Percentiles rank a stretch among this genome's conserved stretches.
Conservation (phyloP, 2,888 invertebrate genomes). For the Lottia gigantea region DNA sequence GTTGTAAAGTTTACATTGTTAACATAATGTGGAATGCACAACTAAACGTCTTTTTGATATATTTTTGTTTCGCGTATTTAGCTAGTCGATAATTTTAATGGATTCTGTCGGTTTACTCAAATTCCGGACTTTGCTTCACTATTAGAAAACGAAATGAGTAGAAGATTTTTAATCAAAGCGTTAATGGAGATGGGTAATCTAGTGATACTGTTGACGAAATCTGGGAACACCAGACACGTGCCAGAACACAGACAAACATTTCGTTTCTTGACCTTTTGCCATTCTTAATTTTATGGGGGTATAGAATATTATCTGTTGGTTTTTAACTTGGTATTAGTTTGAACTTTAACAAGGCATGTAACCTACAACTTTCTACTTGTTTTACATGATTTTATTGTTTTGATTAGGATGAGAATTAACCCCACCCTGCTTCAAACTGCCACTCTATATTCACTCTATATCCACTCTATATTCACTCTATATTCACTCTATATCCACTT, state of each 20-base stretch:
- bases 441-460: no score
- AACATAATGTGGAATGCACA: neutral
- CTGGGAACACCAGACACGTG: neutral
- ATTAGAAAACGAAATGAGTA: neutral
- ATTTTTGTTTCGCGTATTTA: neutral
- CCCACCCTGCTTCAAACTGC: no score
- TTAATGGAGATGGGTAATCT: slow-evolving; percentile 8
- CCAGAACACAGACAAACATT: neutral
- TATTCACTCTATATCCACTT: no score
- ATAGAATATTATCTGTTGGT: slow-evolving; percentile 2
- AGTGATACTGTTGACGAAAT: slow-evolving; percentile 10
- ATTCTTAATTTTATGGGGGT: neutral
- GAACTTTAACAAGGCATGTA: no score
- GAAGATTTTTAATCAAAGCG: neutral
- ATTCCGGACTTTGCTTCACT: neutral
- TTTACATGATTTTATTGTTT: no score
- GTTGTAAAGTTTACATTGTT: no score
- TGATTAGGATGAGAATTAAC: no score
- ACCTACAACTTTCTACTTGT: no score
- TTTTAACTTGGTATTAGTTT: no score
- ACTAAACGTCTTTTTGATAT: neutral
- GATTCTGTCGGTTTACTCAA: neutral
- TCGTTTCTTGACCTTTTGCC: slow-evolving; percentile 10
- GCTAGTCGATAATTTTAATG: neutral
- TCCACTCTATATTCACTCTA: no score